phyloP scores from a whole-genome alignment of 2,113 vertebrate genomes.

The Saguinus midas region DNA sequence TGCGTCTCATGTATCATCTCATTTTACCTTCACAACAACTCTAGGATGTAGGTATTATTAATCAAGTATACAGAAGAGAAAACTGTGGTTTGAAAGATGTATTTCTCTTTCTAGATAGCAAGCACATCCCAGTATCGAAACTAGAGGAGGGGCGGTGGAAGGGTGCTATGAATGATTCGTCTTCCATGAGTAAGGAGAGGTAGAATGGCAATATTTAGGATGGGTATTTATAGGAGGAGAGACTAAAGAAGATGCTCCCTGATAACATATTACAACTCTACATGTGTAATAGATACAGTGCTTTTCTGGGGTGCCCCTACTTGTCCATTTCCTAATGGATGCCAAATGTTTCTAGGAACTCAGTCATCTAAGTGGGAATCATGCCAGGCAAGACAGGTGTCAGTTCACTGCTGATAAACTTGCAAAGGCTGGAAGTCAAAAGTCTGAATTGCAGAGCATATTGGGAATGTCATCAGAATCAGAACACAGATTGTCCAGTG shows the following conservation, averaged over 20 bases:
- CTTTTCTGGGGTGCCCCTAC: not conserved
- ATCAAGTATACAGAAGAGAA: not conserved
- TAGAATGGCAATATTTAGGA: no score
- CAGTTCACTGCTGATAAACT: not conserved
- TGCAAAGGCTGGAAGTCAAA: not conserved
- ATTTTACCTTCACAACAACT: not conserved
- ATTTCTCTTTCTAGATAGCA: not conserved
- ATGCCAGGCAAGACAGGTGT: not conserved
- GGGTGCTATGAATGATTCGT: no score
- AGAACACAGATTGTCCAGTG: not conserved
- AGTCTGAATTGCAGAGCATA: not conserved
- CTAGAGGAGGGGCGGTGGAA: fast-evolving
- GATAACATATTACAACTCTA: not conserved
- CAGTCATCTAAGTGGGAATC: not conserved
- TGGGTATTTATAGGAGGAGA: not conserved
- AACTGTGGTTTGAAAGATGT: not conserved
- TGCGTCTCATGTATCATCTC: not conserved
- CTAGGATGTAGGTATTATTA: no score
- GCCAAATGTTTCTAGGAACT: not conserved
- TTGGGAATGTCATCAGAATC: no score
- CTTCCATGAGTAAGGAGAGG: not conserved
- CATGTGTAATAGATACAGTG: fast-evolving
- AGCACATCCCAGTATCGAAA: not conserved
- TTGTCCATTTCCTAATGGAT: not conserved
- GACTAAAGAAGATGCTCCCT: not conserved